Percentiles rank a stretch among this genome's conserved stretches.
phyloP scores from a whole-genome alignment of 2,797 vertebrate genomes.

The Cyclopterus lumpus region DNA sequence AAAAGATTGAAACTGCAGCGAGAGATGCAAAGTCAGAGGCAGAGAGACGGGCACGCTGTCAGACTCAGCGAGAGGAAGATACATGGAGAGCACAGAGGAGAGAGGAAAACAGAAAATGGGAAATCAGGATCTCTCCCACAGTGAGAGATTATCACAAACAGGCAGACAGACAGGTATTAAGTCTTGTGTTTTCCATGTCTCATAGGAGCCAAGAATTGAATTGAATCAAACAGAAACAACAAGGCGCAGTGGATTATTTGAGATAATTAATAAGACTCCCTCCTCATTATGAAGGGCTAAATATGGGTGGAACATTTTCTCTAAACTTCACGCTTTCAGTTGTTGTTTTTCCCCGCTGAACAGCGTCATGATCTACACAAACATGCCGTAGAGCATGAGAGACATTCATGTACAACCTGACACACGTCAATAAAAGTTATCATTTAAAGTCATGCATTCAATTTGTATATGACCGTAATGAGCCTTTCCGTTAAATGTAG shows the following conservation, averaged over 20 bases:
- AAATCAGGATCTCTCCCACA: conserved; percentile 33
- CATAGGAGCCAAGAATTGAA: conserved; percentile 47
- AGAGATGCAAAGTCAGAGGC: conserved; percentile 46
- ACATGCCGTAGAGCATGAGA: neutral
- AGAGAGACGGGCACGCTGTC: conserved; percentile 23
- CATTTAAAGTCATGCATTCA: conserved; percentile 12
- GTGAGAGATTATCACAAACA: conserved; percentile 43
- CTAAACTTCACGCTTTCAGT: conserved; percentile 43
- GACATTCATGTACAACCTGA: conserved; percentile 8
- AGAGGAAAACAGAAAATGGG: conserved; percentile 28
- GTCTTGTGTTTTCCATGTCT: conserved; percentile 37
- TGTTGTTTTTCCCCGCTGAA: conserved; percentile 21
- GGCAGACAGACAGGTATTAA: conserved; percentile 18
- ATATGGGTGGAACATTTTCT: conserved; percentile 63
- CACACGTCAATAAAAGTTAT: neutral
- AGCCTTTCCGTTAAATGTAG: neutral
- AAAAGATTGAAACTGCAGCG: conserved; percentile 35
- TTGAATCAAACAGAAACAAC: conserved; percentile 52
- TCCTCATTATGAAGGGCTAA: conserved; percentile 72
- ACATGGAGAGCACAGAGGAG: conserved; percentile 15
- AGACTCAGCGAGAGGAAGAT: conserved; percentile 20
- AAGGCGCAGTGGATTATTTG: conserved; percentile 21
- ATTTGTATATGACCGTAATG: neutral
- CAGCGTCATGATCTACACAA: conserved; percentile 6
- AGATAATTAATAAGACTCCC: conserved; percentile 51